Evolutionary conservation across 2,888 invertebrate species (phyloP), one percentile per base, ranked within the genome.

Genomic region (Tachina lurida): DNA sequence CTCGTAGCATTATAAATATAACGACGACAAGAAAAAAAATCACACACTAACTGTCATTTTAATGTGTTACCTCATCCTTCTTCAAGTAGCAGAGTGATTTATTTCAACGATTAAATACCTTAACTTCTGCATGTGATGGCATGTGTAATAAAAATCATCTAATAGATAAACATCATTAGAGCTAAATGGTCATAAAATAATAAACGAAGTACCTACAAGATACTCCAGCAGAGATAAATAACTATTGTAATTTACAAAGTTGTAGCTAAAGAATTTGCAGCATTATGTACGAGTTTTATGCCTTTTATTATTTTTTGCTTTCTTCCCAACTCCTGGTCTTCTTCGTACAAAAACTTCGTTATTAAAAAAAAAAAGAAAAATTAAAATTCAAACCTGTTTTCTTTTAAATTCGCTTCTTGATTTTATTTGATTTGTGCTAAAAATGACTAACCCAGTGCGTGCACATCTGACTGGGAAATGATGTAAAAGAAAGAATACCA

Each of bases 171-270:
- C 75, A 84, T 75, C 79, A 80, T 80, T 80, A 75, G 62, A 62
- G 65, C 62, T 77, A 81, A 81, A 81, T 68, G 77, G 62, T 52
- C 45, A 73, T 85, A 74, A 81, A 82, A 62, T 45, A 62, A 63
- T 52, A 77, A 31, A 68, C 60, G 17, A 58, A 43, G 22, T 52
- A 54, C 62, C 52, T 62, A 12, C 43, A 49, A 68, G 81, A 81
- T 68, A 52, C 56, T 39, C 19, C 63, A 43, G 19, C 49, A 49
- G n/a, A 77, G 77, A 77, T 74, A 76, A 62, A 60, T 62, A 84
- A 81, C 80, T 73, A 54, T 62, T 81, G 84, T 81, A 77, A 77
- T 84, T 81, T 81, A 81, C 84, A 81, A 81, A 77, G 81, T 84
- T 52, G 78, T 45, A 43, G 67, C 19, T 39, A 45, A 70, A 60